These are phyloP conservation scores for Calycopis cecrops DNA, from an alignment of 1,140 invertebrate genomes.

Conservation along the genomic window DNA sequence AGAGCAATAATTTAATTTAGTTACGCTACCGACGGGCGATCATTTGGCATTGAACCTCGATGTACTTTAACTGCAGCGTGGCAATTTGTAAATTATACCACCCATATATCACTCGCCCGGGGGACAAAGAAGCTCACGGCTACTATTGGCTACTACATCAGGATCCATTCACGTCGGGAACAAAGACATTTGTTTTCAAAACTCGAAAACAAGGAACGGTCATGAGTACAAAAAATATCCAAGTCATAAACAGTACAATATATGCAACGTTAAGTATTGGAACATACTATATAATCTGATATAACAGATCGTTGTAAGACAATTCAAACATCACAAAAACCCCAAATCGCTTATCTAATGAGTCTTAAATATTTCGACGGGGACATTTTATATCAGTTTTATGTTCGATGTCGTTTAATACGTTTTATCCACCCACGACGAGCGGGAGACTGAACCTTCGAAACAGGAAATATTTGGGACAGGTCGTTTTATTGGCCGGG, in stretches of 20 bases:
- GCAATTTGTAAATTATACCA: slow-evolving; percentile 67
- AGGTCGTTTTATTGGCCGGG: slow-evolving; percentile 66
- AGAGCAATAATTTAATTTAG: slow-evolving; percentile 71
- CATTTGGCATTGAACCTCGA: slow-evolving; percentile 59
- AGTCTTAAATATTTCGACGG: slow-evolving; percentile 72
- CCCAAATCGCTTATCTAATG: slow-evolving; percentile 72
- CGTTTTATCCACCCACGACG: slow-evolving; percentile 67
- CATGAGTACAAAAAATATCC: background rate
- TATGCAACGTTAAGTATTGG: slow-evolving; percentile 25
- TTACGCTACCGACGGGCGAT: slow-evolving; percentile 69
- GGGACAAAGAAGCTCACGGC: slow-evolving; percentile 56
- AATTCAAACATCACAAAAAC: slow-evolving; percentile 63
- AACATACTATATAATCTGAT: slow-evolving; percentile 40
- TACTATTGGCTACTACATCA: slow-evolving; percentile 59
- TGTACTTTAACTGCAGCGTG: slow-evolving; percentile 41
- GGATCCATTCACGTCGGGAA: slow-evolving; percentile 57
- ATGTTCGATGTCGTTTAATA: slow-evolving; percentile 60
- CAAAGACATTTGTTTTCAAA: slow-evolving; percentile 71
- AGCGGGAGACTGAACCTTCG: slow-evolving; percentile 52
- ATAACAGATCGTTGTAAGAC: slow-evolving; percentile 57
- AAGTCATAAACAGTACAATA: slow-evolving; percentile 38
- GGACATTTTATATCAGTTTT: slow-evolving; percentile 67
- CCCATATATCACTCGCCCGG: slow-evolving; percentile 72
- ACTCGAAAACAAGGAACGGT: slow-evolving; percentile 16
- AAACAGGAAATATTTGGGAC: slow-evolving; percentile 69